A percentile compares a stretch with the other conserved stretches of the same genome.
These are phyloP conservation scores for Cryptomyrus ogoouensis DNA, from an alignment of 2,113 vertebrate genomes.

Conservation along the genomic window DNA sequence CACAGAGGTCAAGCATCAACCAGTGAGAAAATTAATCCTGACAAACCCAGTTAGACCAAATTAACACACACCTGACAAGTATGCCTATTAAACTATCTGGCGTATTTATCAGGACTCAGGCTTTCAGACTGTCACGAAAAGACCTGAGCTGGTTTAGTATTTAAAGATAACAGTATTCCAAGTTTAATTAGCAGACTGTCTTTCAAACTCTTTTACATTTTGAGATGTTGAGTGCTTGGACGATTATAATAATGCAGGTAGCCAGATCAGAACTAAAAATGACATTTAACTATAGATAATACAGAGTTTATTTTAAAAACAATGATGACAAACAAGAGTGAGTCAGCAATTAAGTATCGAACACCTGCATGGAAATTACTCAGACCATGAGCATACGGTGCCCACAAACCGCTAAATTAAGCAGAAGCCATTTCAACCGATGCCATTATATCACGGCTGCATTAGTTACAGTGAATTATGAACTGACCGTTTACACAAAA, in stretches of 20 bases:
- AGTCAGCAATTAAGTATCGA: not conserved
- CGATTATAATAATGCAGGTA: not conserved
- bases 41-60: not conserved
- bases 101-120: not conserved
- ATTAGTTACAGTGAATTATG: not conserved
- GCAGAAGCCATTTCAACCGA: not conserved
- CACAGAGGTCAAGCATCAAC: not conserved
- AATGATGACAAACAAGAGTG: not conserved
- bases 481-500: not conserved
- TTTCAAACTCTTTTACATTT: not conserved
- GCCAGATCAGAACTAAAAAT: not conserved
- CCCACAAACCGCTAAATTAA: not conserved
- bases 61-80: not conserved
- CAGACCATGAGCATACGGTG: not conserved
- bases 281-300: not conserved
- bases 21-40: not conserved
- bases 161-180: not conserved
- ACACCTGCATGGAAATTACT: not conserved
- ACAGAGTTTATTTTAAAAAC: not conserved
- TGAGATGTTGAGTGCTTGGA: not conserved
- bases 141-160: not conserved
- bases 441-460: not conserved
- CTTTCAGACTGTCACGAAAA: not conserved
- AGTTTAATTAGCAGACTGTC: not conserved
- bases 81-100: not conserved